These are phyloP conservation scores for Tetropium fuscum DNA, from an alignment of 2,888 invertebrate genomes.

Conservation along the genomic window DNA sequence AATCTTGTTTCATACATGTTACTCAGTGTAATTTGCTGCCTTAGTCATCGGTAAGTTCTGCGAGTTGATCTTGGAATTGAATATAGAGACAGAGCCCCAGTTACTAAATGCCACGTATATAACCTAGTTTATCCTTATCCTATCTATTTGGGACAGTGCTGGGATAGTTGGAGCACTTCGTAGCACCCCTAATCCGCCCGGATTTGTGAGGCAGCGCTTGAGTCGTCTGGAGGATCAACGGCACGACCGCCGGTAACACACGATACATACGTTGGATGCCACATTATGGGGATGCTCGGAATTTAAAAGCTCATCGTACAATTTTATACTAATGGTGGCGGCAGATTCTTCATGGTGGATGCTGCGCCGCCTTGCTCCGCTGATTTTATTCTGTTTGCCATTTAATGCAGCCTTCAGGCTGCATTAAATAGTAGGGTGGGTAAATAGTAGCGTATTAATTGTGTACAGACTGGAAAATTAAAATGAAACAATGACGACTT, in stretches of 20 bases:
- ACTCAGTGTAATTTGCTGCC: constrained; percentile 21
- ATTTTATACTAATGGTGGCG: constrained; percentile 27
- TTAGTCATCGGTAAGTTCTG: constrained; percentile 32
- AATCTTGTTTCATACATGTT: too few species aligned
- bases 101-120: constrained; percentile 54
- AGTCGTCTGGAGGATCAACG: constrained; percentile 54
- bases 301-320: constrained; percentile 50
- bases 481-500: too few species aligned
- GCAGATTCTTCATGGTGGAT: too few species aligned
- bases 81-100: constrained; percentile 37
- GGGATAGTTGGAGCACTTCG: constrained; percentile 50
- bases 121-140: constrained; percentile 55
- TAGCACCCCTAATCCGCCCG: constrained; percentile 54
- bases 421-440: too few species aligned
- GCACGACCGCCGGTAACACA: constrained; percentile 55
- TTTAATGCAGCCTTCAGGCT: too few species aligned
- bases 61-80: constrained; percentile 31
- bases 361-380: too few species aligned
- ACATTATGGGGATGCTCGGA: constrained; percentile 49
- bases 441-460: too few species aligned
- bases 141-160: constrained; percentile 57
- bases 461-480: too few species aligned
- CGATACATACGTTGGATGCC: constrained; percentile 51
- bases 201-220: constrained; percentile 51
- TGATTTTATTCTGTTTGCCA: too few species aligned